Conservation (phyloP, 1,140 invertebrate species). For the Goniozus legneri region DNA sequence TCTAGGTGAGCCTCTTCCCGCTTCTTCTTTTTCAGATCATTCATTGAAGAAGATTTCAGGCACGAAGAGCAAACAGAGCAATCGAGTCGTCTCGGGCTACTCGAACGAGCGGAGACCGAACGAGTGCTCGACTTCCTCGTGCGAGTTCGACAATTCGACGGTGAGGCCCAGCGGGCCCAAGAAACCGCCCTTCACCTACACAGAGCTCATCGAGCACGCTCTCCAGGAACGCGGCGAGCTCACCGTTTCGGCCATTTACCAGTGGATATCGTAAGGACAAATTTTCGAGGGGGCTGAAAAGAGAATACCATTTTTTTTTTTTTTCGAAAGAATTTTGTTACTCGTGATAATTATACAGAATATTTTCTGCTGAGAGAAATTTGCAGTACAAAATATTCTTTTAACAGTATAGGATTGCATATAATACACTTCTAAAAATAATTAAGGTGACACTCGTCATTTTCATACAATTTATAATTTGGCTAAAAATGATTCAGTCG, state of each 20-base stretch:
- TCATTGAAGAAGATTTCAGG: not conserved
- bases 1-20: constrained; percentile 15
- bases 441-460: no score
- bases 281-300: no score
- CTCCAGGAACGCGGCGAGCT: constrained; percentile 77
- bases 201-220: constrained; percentile 82
- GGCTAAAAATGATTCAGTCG: no score
- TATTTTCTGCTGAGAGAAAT: no score
- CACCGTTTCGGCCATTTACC: constrained; percentile 86
- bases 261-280: constrained; percentile 85
- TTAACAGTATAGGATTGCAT: no score
- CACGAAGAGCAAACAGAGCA: not conserved
- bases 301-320: no score
- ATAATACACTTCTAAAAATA: no score
- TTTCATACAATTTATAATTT: no score
- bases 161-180: constrained; percentile 55
- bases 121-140: not conserved
- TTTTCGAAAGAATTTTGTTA: no score
- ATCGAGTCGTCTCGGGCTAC: no score
- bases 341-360: no score
- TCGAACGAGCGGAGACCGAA: not conserved
- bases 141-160: constrained; percentile 22
- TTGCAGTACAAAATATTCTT: no score
- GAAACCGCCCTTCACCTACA: constrained; percentile 83
- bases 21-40: not conserved